Conservation (phyloP, 2,888 invertebrate species). For the Chamaedrilus cognettii region DNA sequence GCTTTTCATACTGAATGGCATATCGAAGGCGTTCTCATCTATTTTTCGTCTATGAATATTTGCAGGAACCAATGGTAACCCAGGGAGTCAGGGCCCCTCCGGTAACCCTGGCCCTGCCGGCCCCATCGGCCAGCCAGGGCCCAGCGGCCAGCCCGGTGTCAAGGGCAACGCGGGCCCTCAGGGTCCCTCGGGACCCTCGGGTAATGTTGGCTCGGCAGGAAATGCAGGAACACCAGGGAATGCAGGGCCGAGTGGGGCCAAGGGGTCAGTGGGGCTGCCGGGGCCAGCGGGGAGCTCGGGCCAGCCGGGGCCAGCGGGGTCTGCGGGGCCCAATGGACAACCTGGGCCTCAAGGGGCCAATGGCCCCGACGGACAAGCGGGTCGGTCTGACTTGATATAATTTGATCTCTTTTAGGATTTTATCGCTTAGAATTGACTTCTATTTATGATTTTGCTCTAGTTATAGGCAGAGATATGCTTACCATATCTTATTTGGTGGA, state of each 20-base stretch:
- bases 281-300: background rate
- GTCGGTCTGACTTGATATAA: too few relatives aligned
- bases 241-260: background rate
- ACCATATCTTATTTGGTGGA: too few relatives aligned
- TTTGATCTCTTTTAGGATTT: too few relatives aligned
- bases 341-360: slow-evolving; percentile 2
- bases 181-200: slow-evolving; percentile 43
- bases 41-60: too few relatives aligned
- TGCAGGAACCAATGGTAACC: slow-evolving; percentile 7
- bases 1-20: too few relatives aligned
- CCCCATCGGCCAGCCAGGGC: background rate
- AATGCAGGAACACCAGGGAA: slow-evolving; percentile 21
- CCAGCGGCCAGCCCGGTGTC: background rate
- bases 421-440: too few relatives aligned
- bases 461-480: too few relatives aligned
- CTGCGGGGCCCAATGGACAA: slow-evolving; percentile 13
- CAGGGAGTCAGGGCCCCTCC: slow-evolving; percentile 1
- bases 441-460: too few relatives aligned
- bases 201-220: slow-evolving; percentile 24
- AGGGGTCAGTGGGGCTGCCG: background rate
- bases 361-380: background rate
- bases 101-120: slow-evolving; percentile 10
- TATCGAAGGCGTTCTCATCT: too few relatives aligned
- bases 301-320: slow-evolving; percentile 1
- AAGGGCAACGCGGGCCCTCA: slow-evolving; percentile 27